phyloP scores from a whole-genome alignment of 2,113 vertebrate species.

The Dunckerocampus dactyliophorus region DNA sequence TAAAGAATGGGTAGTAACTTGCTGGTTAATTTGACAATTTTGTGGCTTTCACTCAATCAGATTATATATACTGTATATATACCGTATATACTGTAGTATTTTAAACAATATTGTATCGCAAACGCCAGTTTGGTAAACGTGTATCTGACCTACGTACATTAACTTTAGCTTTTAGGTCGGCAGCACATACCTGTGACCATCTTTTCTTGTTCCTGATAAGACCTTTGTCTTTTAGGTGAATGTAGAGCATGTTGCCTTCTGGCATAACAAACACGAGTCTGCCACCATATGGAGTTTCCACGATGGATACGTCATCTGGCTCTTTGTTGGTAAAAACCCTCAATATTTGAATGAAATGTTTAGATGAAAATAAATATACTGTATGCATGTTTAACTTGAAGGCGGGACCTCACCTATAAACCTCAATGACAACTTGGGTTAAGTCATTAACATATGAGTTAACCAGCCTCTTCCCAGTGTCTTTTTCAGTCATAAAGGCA shows the following conservation, averaged over 20 bases:
- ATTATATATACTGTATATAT: too few relatives aligned
- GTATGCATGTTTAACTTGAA: not conserved
- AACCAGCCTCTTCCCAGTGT: conserved; percentile 50
- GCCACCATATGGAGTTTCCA: conserved; percentile 73
- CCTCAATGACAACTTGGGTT: conserved; percentile 68
- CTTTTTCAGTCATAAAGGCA: conserved; percentile 62
- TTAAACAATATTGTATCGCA: too few relatives aligned
- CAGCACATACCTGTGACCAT: conserved; percentile 75
- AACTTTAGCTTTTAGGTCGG: not conserved
- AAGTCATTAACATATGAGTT: conserved; percentile 71
- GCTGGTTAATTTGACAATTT: not conserved
- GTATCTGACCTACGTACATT: too few relatives aligned
- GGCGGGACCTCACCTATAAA: conserved; percentile 66
- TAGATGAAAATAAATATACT: not conserved
- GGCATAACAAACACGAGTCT: conserved; percentile 73
- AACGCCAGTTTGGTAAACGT: too few relatives aligned
- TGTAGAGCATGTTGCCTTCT: conserved; percentile 73
- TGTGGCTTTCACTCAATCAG: too few relatives aligned
- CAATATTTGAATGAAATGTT: conserved; percentile 8
- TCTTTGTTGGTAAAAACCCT: conserved; percentile 77
- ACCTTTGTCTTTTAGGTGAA: conserved; percentile 76
- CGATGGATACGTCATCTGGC: conserved; percentile 73
- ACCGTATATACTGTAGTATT: too few relatives aligned
- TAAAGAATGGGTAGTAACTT: not conserved
- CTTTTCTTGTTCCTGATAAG: conserved; percentile 78